Evolutionary conservation across 37 sponge, comb jelly and placozoan species (phyloP).

Genomic region (Aphrocallistes beatrix): DNA sequence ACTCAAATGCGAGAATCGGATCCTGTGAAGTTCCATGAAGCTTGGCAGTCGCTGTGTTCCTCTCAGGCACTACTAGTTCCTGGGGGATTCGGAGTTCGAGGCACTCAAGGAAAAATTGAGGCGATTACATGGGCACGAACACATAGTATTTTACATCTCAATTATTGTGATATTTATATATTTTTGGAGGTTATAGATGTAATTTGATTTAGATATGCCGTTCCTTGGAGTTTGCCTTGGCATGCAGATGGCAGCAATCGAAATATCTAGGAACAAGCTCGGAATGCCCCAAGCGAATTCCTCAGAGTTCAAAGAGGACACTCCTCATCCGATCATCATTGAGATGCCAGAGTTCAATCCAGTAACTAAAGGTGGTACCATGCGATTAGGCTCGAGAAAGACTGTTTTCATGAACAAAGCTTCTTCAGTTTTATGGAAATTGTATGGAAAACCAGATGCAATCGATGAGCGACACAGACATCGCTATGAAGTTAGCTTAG

Average conservation of each 20-base stretch:
- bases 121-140: conserved; percentile 60
- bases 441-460: conserved; percentile 40
- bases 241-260: conserved; percentile 86
- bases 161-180: background rate
- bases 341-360: conserved; percentile 98
- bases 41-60: conserved; percentile 59
- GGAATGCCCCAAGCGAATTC: conserved; percentile 77
- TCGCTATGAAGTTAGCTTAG: conserved; percentile 53
- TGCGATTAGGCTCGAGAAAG: conserved; percentile 78
- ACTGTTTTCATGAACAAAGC: conserved; percentile 58
- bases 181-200: background rate
- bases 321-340: conserved; percentile 65
- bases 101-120: conserved; percentile 72
- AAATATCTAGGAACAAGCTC: conserved; percentile 77
- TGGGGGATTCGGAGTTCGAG: conserved; percentile 78
- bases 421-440: conserved; percentile 50
- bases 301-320: conserved; percentile 49
- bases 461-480: conserved; percentile 90
- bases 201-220: background rate
- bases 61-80: conserved; percentile 61
- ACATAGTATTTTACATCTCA: background rate
- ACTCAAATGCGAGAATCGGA: conserved; percentile 26
- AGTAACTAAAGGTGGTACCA: conserved; percentile 85
- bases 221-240: conserved; percentile 81
- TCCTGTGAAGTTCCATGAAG: conserved; percentile 63